phyloP scores from a whole-genome alignment of 2,797 vertebrate genomes.

The Ctenosaura bakeri region DNA sequence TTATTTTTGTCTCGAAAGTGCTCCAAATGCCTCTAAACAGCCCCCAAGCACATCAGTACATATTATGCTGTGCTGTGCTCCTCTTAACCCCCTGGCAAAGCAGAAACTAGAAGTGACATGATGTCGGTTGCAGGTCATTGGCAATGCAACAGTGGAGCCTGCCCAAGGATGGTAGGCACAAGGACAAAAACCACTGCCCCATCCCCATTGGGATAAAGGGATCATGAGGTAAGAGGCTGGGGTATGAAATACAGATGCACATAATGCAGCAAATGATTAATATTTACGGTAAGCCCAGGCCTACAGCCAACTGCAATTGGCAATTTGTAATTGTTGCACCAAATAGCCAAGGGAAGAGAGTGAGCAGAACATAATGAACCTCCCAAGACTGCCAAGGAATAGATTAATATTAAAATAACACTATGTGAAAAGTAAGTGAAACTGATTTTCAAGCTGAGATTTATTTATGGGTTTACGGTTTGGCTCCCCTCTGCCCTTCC shows the following conservation, averaged over 20 bases:
- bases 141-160: too few relatives aligned
- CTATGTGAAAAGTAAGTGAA: not conserved
- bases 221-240: not conserved
- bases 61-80: too few relatives aligned
- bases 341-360: not conserved
- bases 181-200: too few relatives aligned
- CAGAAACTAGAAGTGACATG: too few relatives aligned
- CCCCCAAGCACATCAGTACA: too few relatives aligned
- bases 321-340: not conserved
- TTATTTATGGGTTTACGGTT: not conserved
- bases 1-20: too few relatives aligned
- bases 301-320: not conserved
- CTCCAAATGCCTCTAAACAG: too few relatives aligned
- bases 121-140: too few relatives aligned
- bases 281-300: not conserved
- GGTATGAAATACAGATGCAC: not conserved
- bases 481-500: too few relatives aligned
- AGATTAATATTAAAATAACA: constrained; percentile 25
- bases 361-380: not conserved
- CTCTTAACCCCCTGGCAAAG: too few relatives aligned
- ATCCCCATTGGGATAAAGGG: too few relatives aligned
- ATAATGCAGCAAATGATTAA: constrained; percentile 2
- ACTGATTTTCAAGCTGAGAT: not conserved
- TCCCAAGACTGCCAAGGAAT: constrained; percentile 4
- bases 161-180: accelerated